Conservation (phyloP, 2,113 vertebrate species). For the Saguinus imperator region DNA sequence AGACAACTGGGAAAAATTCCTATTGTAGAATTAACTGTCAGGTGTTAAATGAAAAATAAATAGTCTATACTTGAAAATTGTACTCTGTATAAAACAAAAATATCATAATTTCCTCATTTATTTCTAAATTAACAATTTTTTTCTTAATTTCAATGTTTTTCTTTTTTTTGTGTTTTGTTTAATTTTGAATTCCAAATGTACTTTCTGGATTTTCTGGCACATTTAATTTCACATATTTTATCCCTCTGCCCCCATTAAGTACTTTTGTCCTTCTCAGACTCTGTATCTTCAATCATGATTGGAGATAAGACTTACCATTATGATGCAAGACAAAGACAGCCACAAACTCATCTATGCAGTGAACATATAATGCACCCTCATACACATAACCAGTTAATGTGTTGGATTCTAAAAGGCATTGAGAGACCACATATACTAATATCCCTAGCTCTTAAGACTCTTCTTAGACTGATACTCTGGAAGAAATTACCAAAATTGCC, state of each 20-base stretch:
- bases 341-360: neutral
- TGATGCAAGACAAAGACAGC: neutral
- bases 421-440: neutral
- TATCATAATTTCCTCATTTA: neutral
- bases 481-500: neutral
- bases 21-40: neutral
- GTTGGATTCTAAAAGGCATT: neutral
- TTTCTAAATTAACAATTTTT: neutral
- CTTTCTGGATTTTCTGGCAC: conserved; percentile 29
- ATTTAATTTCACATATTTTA: conserved; percentile 38
- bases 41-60: neutral
- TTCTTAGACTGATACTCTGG: neutral
- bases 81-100: neutral
- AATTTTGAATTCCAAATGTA: neutral
- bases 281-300: neutral
- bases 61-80: neutral
- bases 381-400: neutral
- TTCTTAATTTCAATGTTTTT: neutral
- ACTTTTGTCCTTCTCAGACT: conserved; percentile 6
- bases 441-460: neutral
- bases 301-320: neutral
- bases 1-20: neutral
- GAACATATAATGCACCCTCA: too few relatives aligned
- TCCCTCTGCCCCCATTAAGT: neutral
- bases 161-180: neutral